These are phyloP conservation scores for Plecotus auritus DNA, from an alignment of 2,113 vertebrate genomes.

Conservation along the genomic window DNA sequence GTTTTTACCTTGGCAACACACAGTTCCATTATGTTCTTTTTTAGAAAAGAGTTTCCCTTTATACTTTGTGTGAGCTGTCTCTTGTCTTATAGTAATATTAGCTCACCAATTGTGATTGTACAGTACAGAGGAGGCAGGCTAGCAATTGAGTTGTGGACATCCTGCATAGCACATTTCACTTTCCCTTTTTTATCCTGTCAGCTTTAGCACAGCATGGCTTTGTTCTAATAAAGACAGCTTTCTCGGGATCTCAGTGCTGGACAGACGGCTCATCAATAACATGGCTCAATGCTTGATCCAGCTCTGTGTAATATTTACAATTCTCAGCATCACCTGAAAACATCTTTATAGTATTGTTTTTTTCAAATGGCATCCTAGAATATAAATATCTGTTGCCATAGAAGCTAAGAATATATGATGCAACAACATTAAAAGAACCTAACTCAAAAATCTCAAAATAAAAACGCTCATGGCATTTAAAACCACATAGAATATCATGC, in stretches of 20 bases:
- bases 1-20: slow-evolving; percentile 52
- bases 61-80: slow-evolving; percentile 28
- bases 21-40: slow-evolving; percentile 38
- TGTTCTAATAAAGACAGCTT: not conserved
- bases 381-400: not conserved
- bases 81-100: slow-evolving; percentile 15
- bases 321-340: not conserved
- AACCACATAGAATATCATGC: not conserved
- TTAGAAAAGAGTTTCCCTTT: slow-evolving; percentile 30
- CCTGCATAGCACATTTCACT: not conserved
- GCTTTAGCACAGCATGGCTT: not conserved
- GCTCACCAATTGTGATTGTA: not conserved
- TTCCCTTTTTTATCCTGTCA: not conserved
- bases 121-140: not conserved
- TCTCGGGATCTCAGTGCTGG: not conserved
- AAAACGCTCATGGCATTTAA: not conserved
- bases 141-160: not conserved
- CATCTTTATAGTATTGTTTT: not conserved
- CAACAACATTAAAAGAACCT: not conserved
- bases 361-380: not conserved
- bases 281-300: not conserved
- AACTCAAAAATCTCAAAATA: not conserved
- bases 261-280: not conserved
- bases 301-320: not conserved
- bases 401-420: not conserved